Base-by-base conservation (phyloP, 2,113 vertebrate species). In the Caranx melampygus region DNA sequence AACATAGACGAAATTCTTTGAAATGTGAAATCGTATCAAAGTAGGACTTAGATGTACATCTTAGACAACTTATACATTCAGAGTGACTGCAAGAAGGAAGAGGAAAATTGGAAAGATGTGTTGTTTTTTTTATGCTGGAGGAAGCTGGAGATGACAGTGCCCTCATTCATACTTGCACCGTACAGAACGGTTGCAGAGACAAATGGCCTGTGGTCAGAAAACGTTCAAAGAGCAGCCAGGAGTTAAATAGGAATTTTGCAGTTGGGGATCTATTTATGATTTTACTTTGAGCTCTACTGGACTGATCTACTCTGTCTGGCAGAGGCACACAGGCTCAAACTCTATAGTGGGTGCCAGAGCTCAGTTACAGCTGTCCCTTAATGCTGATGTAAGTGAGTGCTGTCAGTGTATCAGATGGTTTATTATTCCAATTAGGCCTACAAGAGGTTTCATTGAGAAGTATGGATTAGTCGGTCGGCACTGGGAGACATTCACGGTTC, bases 381-480 rank as follows among this genome's bases (percentile, higher is more conserved):
- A 79, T 55, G 58, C 61, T 63, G 78, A 84, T 79, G 58, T 72
- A 69, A 82, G 68, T 75, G 81, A 74, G 44, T 79, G 65, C n/a
- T 90, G 83, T 82, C 81, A 82, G 62, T 34, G 6, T 66, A 71
- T 54, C 51, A 65, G 57, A 85, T 78, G 12, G 63, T 86, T 81
- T 87, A 89, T 83, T 79, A 84, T 87, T 88, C 82, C 75, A 82
- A 72, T 87, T 82, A 81, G 79, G 45, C 71, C 42, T 69, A 52
- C 69, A 60, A 79, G 52, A 69, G 62, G 31, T 83, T 87, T 84
- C 62, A 89, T 33, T 86, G 69, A 80, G 44, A 61, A 42, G 62
- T 75, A 79, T 76, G 75, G 75, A 91, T 88, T 71, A 70, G 45
- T 52, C 67, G 16, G 52, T 82, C 40, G 20, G 33, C 55, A 74